Evolutionary conservation across 2,797 vertebrate genomes (phyloP).

Genomic region (Menidia menidia): DNA sequence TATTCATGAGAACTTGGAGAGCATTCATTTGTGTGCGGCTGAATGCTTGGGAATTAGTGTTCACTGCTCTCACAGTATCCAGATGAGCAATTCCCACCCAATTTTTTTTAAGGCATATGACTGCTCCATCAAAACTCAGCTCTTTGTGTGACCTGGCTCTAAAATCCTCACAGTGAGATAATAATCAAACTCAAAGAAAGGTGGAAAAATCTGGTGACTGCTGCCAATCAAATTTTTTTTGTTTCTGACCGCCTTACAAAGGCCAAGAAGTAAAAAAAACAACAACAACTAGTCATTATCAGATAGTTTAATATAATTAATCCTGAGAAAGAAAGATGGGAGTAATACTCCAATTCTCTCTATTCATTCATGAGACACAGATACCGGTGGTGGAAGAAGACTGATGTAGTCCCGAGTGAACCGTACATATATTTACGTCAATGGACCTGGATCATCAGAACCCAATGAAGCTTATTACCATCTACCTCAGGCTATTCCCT

Average conservation of each 20-base stretch:
- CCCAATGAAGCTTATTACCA: constrained; percentile 75
- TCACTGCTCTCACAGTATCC: constrained; percentile 53
- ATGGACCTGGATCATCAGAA: constrained; percentile 74
- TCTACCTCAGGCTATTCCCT: constrained; percentile 66
- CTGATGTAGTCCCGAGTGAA: constrained; percentile 55
- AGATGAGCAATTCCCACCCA: constrained; percentile 72
- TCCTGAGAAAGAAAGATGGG: constrained; percentile 47
- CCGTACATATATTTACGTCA: constrained; percentile 61
- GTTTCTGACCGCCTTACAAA: constrained; percentile 33
- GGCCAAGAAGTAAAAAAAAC: constrained; percentile 22
- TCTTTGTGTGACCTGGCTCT: constrained; percentile 46
- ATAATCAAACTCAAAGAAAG: constrained; percentile 5
- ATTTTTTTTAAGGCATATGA: constrained; percentile 69
- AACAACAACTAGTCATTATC: constrained; percentile 23
- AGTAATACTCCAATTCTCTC: constrained; percentile 31
- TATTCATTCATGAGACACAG: constrained; percentile 43
- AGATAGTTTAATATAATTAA: constrained; percentile 53
- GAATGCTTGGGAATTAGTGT: constrained; percentile 64
- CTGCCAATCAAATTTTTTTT: constrained; percentile 38
- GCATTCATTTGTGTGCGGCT: constrained; percentile 58
- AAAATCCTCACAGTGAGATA: neutral
- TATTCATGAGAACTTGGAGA: constrained; percentile 65
- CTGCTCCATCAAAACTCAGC: constrained; percentile 53
- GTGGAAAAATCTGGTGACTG: constrained; percentile 14
- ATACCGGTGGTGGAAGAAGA: constrained; percentile 48